Evolutionary conservation across 1,140 invertebrate genomes (phyloP).

Genomic region (Saxidomus purpurata): DNA sequence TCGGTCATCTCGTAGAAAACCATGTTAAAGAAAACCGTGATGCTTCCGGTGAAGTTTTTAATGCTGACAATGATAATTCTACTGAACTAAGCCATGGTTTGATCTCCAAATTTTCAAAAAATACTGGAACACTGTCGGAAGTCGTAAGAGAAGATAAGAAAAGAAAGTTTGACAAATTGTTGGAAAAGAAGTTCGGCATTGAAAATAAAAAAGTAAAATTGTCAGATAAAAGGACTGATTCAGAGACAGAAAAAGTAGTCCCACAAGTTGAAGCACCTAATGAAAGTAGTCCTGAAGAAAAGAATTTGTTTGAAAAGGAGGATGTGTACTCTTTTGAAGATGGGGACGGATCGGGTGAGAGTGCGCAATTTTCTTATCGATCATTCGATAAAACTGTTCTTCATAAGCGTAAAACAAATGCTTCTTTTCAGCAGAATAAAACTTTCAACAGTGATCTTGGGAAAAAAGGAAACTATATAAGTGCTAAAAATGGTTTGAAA

Average conservation of each 20-base stretch:
- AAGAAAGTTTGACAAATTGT: not conserved
- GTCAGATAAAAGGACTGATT: not conserved
- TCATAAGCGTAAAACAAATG: slow-evolving; percentile 22
- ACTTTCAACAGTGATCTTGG: too few relatives aligned
- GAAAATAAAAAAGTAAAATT: slow-evolving; percentile 3
- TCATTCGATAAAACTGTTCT: slow-evolving; percentile 21
- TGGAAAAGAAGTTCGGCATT: not conserved
- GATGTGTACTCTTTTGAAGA: slow-evolving; percentile 26
- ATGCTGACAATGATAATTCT: not conserved
- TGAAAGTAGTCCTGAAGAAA: not conserved
- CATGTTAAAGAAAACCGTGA: not conserved
- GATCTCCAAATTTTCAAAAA: not conserved
- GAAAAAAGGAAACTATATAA: too few relatives aligned
- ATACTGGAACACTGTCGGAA: not conserved
- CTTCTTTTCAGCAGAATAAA: not conserved
- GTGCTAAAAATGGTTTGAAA: too few relatives aligned
- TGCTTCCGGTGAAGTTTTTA: not conserved
- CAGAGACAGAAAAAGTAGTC: not conserved
- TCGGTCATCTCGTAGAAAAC: not conserved
- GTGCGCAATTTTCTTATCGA: not conserved
- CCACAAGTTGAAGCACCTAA: not conserved
- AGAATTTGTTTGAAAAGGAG: not conserved
- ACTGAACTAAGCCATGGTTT: too few relatives aligned
- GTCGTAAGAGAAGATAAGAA: not conserved
- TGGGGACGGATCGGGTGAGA: not conserved